Evolutionary conservation across 2,888 invertebrate genomes (phyloP).

Genomic region (Oligia latruncula): DNA sequence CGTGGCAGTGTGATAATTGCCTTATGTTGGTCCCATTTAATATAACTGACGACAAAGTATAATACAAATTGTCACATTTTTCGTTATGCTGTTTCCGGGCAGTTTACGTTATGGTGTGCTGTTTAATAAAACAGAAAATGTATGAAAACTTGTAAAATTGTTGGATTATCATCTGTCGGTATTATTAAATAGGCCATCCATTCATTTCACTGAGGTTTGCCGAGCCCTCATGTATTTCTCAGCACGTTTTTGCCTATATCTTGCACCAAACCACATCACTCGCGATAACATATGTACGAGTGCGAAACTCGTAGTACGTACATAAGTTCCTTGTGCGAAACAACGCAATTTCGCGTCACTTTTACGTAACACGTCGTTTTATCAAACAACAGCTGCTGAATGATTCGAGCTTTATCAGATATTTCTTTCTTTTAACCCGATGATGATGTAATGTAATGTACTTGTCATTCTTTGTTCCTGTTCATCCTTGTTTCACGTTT

Average conservation of each 20-base stretch:
- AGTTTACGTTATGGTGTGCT: background rate
- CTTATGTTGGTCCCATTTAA: background rate
- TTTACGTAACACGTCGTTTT: slow-evolving; percentile 77
- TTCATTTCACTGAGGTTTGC: background rate
- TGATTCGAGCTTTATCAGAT: slow-evolving; percentile 75
- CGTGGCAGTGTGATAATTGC: too few relatives aligned
- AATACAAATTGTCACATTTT: background rate
- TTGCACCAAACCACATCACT: slow-evolving; percentile 61
- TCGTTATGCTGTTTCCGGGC: background rate
- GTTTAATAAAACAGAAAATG: background rate
- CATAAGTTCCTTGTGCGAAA: slow-evolving; percentile 76
- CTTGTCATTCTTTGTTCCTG: slow-evolving; percentile 51
- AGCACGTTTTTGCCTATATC: slow-evolving; percentile 26
- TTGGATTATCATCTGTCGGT: background rate
- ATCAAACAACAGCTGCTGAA: slow-evolving; percentile 74
- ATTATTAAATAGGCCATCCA: background rate
- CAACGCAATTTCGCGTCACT: slow-evolving; percentile 82
- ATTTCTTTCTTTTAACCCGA: slow-evolving; percentile 71
- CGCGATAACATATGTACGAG: slow-evolving; percentile 66
- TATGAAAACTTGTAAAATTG: background rate
- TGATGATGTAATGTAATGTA: slow-evolving; percentile 60
- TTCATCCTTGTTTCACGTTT: slow-evolving; percentile 28
- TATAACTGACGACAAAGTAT: background rate
- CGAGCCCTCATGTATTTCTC: too few relatives aligned
- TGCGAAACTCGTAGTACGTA: slow-evolving; percentile 68